Evolutionary conservation across 2,797 vertebrate species (phyloP), one percentile per base, ranked within the genome.

Genomic region (Luscinia megarhynchos): DNA sequence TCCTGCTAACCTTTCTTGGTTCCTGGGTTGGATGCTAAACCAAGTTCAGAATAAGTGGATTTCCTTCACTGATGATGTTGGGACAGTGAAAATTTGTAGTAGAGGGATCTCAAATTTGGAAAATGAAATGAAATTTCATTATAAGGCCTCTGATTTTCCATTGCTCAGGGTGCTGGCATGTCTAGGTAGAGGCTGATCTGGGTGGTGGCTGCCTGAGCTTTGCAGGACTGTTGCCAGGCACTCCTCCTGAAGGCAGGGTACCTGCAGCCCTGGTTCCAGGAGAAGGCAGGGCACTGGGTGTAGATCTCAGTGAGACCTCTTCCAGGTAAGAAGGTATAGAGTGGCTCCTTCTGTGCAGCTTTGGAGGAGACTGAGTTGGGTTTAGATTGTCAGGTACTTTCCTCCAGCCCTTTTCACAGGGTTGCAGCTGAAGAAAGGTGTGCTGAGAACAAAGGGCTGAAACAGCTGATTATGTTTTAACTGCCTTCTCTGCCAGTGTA

Each of bases 121-220:
- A 38, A 90, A 61, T 30, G 6, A 79, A 86, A 34, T 69, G 15
- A 46, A 45, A 61, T 54, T 90, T 80, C 34, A 27, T 59, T 48
- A 55, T 12, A 15, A 66, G 27, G 10, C 24, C 2, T 61, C 16
- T 67, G 22, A 6, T 50, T 74, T 84, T 70, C 27, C 20, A 4
- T 53, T 51, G n/a, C 32, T 84, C 0, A 1, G 8, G 2, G 26
- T 41, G 16, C 21, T 61, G 54, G 5, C 3, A 0, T 63, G 57
- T 21, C 17, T 19, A 9, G 15, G 9, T 62, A 34, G 43, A 76
- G 40, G 18, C 40, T 70, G 15, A 36, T 46, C 12, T 46, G 41
- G 6, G 10, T 81, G 21, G 40, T 62, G 19, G 22, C 53, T 63
- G 72, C 32, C 5, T 6, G 41, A 34, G 43, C 50, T 72, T 61